Evolutionary conservation across 2,888 invertebrate species (phyloP), one percentile per base, ranked within the genome.

Genomic region (Cheilosia scutellata): DNA sequence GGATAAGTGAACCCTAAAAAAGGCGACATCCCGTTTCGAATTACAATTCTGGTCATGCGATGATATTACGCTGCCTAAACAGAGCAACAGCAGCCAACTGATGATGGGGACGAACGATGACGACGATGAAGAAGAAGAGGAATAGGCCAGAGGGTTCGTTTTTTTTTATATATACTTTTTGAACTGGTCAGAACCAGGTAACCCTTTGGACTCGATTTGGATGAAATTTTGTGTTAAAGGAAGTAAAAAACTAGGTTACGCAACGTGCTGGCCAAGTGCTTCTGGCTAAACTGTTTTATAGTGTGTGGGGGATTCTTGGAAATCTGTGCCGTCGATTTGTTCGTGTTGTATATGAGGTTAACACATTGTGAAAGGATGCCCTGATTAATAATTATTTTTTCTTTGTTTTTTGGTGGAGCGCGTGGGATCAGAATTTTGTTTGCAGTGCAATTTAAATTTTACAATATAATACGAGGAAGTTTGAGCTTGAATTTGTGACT

Each of bases 21-120:
- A 86, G 40, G 76, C 72, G 47, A 87, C 87, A 87, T 87, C 87
- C 87, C 87, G 87, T 87, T 74, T 87, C 87, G 71, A 78, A 74
- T 87, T 87, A 74, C 87, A 77, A n/a, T 72, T 66, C 31, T 66
- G 60, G 72, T 79, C 84, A 84, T 74, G 84, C 79, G 58, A 84
- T 84, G 75, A 66, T 71, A 75, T 66, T 51, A 68, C 66, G 57
- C 44, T 66, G 66, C 53, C 62, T 33, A 47, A 65, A 40, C 20
- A 49, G 65, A 71, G 60, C 40, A 57, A 13, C 65, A 33, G 65
- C 47, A 66, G 29, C 9, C 7, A 9, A 20, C 31, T 16, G 20
- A n/a, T 16, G 16, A n/a, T 13, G n/a, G 16, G 6, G 47, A 27
- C 9, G 31, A 31, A n/a, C 25, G 49, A 55, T 40, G 68, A 16